Conservation (phyloP, 2,888 invertebrate genomes). For the Platypus cylindrus region DNA sequence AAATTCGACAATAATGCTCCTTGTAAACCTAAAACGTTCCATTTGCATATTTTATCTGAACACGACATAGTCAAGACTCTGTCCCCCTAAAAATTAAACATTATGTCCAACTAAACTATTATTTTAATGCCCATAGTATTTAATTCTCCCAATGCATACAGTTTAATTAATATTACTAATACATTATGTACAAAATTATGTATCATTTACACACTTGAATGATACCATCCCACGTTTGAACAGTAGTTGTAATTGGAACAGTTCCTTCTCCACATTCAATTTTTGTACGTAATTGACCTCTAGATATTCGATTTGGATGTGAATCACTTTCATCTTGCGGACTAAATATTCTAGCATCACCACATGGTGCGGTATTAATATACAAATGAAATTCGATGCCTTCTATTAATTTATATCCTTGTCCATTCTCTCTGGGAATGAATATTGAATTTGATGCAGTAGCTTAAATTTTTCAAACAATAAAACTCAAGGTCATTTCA, state of each 20-base stretch:
- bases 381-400: constrained; percentile 83
- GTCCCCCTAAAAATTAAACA: constrained; percentile 67
- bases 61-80: constrained; percentile 93
- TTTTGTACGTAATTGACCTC: constrained; percentile 87
- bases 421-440: constrained; percentile 32
- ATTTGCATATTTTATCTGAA: constrained; percentile 91
- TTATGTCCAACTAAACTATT: too few species aligned
- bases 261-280: constrained; percentile 95
- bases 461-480: too few species aligned
- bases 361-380: constrained; percentile 96
- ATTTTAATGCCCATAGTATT: too few species aligned
- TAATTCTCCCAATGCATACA: too few species aligned
- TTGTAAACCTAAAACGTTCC: constrained; percentile 91
- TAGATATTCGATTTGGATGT: constrained; percentile 68
- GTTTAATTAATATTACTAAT: too few species aligned
- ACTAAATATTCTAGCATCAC: constrained; percentile 88
- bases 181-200: too few species aligned
- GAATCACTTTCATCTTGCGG: constrained; percentile 68
- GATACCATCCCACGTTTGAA: constrained; percentile 94
- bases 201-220: too few species aligned
- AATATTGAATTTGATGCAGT: constrained; percentile 28
- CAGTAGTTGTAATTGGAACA: constrained; percentile 66
- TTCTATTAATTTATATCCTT: constrained; percentile 53
- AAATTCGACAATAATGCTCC: constrained; percentile 81
- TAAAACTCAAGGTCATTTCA: too few species aligned